Conservation (phyloP, 2,888 invertebrate genomes). For the Smittia aterrima region DNA sequence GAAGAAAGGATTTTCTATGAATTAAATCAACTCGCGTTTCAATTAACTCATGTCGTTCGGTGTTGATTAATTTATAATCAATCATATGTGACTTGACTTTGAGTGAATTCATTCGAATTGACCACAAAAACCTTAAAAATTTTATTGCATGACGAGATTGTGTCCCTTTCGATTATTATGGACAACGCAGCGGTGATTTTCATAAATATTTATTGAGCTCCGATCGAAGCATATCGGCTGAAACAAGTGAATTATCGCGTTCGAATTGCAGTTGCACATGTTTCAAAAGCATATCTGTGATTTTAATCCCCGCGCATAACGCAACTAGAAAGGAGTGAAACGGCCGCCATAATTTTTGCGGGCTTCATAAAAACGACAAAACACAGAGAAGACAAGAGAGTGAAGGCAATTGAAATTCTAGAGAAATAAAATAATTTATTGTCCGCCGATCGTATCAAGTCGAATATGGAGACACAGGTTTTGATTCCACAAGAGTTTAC, state of each 20-base stretch:
- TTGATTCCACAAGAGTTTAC: conserved; percentile 90
- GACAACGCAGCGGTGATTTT: background rate
- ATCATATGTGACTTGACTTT: conserved; percentile 32
- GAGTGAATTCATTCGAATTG: background rate
- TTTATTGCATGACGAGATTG: background rate
- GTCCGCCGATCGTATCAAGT: background rate
- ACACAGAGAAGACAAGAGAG: background rate
- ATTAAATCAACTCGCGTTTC: background rate
- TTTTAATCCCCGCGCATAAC: conserved; percentile 8
- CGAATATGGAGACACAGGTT: conserved; percentile 85
- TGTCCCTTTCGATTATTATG: background rate
- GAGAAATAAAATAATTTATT: conserved; percentile 12
- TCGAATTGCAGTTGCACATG: background rate
- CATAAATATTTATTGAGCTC: conserved; percentile 14
- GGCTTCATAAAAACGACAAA: background rate
- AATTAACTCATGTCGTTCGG: background rate
- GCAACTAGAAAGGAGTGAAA: background rate
- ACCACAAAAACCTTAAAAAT: conserved; percentile 8
- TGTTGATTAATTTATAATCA: conserved; percentile 31
- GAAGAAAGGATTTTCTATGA: background rate
- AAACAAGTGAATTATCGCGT: conserved; percentile 15
- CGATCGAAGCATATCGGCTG: background rate
- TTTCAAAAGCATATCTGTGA: background rate
- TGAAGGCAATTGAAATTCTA: conserved; percentile 34
- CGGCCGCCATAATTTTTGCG: background rate